Conservation (phyloP, 2,113 vertebrate species). For the Rhynchopsitta pachyrhyncha region DNA sequence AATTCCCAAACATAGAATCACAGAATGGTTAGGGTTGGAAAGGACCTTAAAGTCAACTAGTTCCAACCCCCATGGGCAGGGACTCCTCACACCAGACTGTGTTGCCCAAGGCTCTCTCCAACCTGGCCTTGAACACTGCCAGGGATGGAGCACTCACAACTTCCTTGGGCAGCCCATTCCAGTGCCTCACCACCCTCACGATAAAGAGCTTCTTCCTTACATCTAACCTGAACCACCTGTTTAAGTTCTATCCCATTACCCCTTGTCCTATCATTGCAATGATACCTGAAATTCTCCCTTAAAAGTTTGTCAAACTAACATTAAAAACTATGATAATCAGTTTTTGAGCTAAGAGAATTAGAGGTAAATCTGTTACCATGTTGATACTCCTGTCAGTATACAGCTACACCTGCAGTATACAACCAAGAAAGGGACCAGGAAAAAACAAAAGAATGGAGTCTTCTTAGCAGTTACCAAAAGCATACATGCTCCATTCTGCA, state of each 20-base stretch:
- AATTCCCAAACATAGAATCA: neutral
- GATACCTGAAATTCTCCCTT: neutral
- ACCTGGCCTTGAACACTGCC: neutral
- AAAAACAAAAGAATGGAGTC: fast-evolving
- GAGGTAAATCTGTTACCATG: no score
- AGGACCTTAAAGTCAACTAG: neutral
- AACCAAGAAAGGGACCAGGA: neutral
- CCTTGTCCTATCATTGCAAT: neutral
- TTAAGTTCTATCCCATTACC: neutral
- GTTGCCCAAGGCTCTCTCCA: neutral
- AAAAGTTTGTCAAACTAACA: no score
- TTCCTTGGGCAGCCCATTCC: neutral
- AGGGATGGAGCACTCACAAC: neutral
- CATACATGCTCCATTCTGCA: neutral
- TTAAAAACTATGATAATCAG: neutral
- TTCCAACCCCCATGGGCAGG: neutral
- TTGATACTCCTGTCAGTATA: neutral
- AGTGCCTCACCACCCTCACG: neutral
- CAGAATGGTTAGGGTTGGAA: neutral
- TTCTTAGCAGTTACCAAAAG: no score
- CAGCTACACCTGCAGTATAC: no score
- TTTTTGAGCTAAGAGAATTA: neutral
- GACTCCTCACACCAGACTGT: neutral
- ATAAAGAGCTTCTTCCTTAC: neutral
- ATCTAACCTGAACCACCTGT: neutral